Percentiles rank a stretch among this genome's conserved stretches.
Evolutionary conservation across 30 jellyfish, hydroid and myxozoan species (phyloP).

Genomic region (Aurelia sp.): DNA sequence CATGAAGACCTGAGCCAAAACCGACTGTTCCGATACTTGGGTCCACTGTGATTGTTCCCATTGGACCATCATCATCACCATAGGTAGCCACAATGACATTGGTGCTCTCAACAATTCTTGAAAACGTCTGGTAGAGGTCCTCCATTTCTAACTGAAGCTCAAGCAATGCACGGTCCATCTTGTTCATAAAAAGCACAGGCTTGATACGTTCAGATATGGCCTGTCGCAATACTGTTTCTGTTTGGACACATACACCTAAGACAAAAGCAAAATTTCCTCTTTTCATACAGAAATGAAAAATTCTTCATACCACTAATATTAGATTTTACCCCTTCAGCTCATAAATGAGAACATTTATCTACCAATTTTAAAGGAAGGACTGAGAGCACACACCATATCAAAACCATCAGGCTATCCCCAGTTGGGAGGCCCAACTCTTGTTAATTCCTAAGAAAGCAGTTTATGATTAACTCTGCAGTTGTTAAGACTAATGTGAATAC

Average conservation of each 20-base stretch:
- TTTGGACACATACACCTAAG: constrained; percentile 99
- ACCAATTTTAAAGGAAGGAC: too few relatives aligned
- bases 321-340: too few relatives aligned
- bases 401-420: too few relatives aligned
- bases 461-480: too few relatives aligned
- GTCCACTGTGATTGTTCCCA: constrained; percentile 98
- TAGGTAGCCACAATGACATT: constrained; percentile 98
- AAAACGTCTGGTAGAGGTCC: constrained; percentile 95
- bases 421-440: too few relatives aligned
- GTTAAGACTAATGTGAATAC: too few relatives aligned
- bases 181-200: constrained; percentile 99
- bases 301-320: too few relatives aligned
- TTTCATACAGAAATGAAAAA: too few relatives aligned
- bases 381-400: too few relatives aligned
- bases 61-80: constrained; percentile 98
- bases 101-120: constrained; percentile 95
- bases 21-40: constrained; percentile 98
- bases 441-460: too few relatives aligned
- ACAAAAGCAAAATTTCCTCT: neutral
- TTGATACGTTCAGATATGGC: constrained; percentile 97
- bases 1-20: constrained; percentile 99
- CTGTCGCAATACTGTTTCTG: constrained; percentile 99
- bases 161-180: constrained; percentile 99
- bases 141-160: constrained; percentile 96
- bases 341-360: too few relatives aligned